Base-by-base conservation (phyloP, 2,113 vertebrate species). In the Tretioscincus oriximinensis region DNA sequence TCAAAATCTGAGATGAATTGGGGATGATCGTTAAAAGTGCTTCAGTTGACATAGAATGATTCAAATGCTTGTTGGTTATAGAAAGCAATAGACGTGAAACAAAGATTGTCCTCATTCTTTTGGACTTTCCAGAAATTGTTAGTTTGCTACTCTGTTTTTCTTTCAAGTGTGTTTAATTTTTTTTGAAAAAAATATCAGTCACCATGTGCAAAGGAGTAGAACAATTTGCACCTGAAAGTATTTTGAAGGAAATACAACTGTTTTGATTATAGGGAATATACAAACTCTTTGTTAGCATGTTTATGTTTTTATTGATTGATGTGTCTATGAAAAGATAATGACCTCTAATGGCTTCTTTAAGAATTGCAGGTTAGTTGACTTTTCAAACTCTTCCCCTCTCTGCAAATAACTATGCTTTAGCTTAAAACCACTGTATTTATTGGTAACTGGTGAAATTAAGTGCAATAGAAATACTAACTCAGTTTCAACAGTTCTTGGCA, bases 301-400 rank as follows among this genome's bases (percentile, higher is more conserved):
- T 0, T 0, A 58, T 71, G 18, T 26, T 71, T 81, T 2, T 21
- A 35, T 0, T 7, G 26, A 1, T 16, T 7, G 26, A 1, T 16
- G 54, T 87, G 78, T 76, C 54, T 2, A 51, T 88, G 77, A 87
- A 89, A 88, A 89, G 66, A 74, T 77, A 85, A 84, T 90, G 92
- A 91, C 92, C 90, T 86, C 91, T 93, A 72, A 91, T 87, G 92
- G 90, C 77, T 87, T 77, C n/a, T 24, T n/a, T 26, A 21, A 77
- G 84, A 87, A 90, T 68, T 89, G 54, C 90, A 92, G 45, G 51
- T 58, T 67, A 20, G 78, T 75, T 12, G 2, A 1, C n/a, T 51
- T 78, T 66, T 24, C 31, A 9, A 4, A 31, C 1, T 58, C 2
- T 21, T 18, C 41, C 3, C 24, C 24, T 7, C 26, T 5, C 11